A percentile compares a stretch with the other conserved stretches of the same genome.
Conservation (phyloP, 2,888 invertebrate genomes). For the Anoncus sp. region DNA sequence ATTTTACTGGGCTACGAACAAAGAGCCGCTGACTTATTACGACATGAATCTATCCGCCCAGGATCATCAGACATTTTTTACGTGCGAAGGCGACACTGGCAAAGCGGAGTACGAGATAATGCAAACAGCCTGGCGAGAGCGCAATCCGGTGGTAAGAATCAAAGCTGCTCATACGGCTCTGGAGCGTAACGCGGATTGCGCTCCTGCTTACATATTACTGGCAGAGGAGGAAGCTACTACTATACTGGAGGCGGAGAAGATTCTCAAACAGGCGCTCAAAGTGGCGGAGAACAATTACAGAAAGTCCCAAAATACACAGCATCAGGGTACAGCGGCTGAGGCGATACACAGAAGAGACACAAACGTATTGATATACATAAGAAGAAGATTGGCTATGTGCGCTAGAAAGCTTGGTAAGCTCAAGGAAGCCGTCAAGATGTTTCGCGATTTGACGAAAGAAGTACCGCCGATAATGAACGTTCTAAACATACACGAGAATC, state of each 20-base stretch:
- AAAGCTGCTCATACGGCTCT: slow-evolving; percentile 96
- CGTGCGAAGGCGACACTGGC: slow-evolving; percentile 94
- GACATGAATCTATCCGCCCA: slow-evolving; percentile 99
- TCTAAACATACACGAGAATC: slow-evolving; percentile 97
- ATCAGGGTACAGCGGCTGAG: slow-evolving; percentile 90
- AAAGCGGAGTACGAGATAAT: slow-evolving; percentile 96
- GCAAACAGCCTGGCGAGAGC: slow-evolving; percentile 98
- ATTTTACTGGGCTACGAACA: slow-evolving; percentile 95
- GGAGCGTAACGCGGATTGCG: slow-evolving; percentile 95
- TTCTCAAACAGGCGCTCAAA: slow-evolving; percentile 92
- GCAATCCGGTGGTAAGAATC: slow-evolving; percentile 95
- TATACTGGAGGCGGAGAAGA: slow-evolving; percentile 94
- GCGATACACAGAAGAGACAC: slow-evolving; percentile 94
- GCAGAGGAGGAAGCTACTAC: slow-evolving; percentile 99
- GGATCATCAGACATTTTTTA: slow-evolving; percentile 99
- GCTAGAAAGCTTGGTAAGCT: slow-evolving; percentile 96
- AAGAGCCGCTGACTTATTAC: slow-evolving; percentile 98
- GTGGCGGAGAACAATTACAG: slow-evolving; percentile 92
- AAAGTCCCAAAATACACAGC: slow-evolving; percentile 92
- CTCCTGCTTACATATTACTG: slow-evolving; percentile 96
- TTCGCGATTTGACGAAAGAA: slow-evolving; percentile 98
- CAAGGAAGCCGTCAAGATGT: slow-evolving; percentile 98
- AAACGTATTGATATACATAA: slow-evolving; percentile 97
- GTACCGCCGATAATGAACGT: slow-evolving; percentile 97
- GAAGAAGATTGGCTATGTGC: slow-evolving; percentile 98